Evolutionary conservation across 1,140 invertebrate species (phyloP), one percentile per base, ranked within the genome.

Genomic region (Patella vulgata): DNA sequence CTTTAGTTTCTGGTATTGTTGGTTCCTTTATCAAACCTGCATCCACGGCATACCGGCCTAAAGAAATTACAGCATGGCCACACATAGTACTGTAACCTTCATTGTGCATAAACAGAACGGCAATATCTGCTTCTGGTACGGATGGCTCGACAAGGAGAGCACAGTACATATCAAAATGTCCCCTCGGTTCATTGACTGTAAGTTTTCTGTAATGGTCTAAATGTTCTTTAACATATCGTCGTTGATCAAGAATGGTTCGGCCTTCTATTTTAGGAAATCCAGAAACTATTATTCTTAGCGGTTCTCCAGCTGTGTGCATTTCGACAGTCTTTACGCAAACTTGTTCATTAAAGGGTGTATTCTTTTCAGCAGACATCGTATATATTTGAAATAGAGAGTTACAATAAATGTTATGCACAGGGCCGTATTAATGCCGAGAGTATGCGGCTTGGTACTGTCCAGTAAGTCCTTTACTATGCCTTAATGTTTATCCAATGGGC

Each of bases 61-160:
- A 58, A 0, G 82, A 74, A 25, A 85, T 80, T 27, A 77, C 63
- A 1, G 73, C 82, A 46, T 85, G 80, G 0, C 83, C 83, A 68
- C 83, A 85, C 83, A 85, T 85, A 1, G 79, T 82, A 47, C 78
- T 75, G 60, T 80, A 83, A 8, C 82, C 83, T 55, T 81, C 82
- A 51, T 84, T 84, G 66, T 85, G 79, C 25, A 83, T 74, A 52
- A 84, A 84, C 28, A 84, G 70, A 33, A 71, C 76, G 1, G 59
- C 82, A 9, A 84, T 25, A 62, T 84, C 76, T 0, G 82, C 81
- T 1, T 65, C 66, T 8, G 63, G 51, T 4, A 58, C 43, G 53
- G 80, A 77, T 6, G 80, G 70, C 28, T 65, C 31, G 8, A 82
- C 76, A n/a, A 82, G 33, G 25, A 81, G 31, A 1, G 68, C 78